Evolutionary conservation across 2,113 vertebrate species (phyloP), one percentile per base, ranked within the genome.

Genomic region (Callipepla squamata): DNA sequence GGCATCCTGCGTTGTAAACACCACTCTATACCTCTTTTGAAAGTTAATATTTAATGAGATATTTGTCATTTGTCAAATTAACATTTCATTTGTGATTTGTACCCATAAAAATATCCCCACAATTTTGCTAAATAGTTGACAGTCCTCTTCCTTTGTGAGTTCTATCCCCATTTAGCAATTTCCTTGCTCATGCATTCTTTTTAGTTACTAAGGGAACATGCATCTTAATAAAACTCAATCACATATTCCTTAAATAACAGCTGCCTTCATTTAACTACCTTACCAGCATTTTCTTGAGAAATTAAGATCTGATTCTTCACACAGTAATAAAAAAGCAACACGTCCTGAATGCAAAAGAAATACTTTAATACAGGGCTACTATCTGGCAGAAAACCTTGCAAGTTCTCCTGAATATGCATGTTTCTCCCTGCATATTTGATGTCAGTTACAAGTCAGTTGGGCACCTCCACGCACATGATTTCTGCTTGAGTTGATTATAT

Each of bases 201-300:
- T 16, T 34, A 95, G 95, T 96, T 96, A 92, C 94, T 96, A 96
- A 95, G 94, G 94, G 96, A 96, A 96, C 95, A 15, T 81, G 94
- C 89, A 95, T 92, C 95, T 95, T 96, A 93, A 95, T 93, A 83
- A 94, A 96, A 93, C 84, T 83, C 87, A 32, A 59, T 78, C 91
- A 68, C 12, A 76, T 3, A 72, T 23, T 78, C 93, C 92, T 65
- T 47, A 93, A 93, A 93, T 95, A 94, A 85, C 94, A 93, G 44
- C 94, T 88, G 92, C 85, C 87, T 90, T 76, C 83, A 6, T 12
- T n/a, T 58, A 73, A 89, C 67, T 72, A 47, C 34, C 63, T 47
- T 55, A 36, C 30, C 79, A 1, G n/a, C 1, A 6, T 51, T 48
- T 36, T 11, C 9, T 50, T 1, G 1, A 55, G 63, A 74, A 62